Base-by-base conservation (phyloP, 2,797 vertebrate species). In the Sebastes matsubarae region DNA sequence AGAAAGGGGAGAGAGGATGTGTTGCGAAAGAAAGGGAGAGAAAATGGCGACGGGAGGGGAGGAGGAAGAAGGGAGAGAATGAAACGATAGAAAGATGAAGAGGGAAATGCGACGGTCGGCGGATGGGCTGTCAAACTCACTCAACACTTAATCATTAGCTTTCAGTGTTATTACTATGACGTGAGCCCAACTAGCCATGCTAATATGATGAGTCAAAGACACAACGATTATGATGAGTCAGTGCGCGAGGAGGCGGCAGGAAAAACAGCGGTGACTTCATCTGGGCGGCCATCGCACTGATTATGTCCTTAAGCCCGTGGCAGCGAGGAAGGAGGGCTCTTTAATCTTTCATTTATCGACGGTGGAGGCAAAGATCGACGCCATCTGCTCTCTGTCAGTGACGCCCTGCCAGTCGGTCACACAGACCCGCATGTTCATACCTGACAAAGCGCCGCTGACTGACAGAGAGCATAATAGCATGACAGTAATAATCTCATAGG, bases 151-250 rank as follows among this genome's bases (percentile, higher is more conserved):
- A 58, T 88, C 80, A 81, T 5, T 20, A 2, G 72, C 75, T 80
- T 29, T 81, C 16, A 75, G 78, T 59, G 74, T 77, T 65, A 58
- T 82, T 72, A 32, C 36, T 2, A 13, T 73, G 80, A 87, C 60
- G 79, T 55, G 32, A 79, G 68, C 75, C 75, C 54, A 66, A 73
- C 20, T 9, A 16, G 68, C 75, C 69, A 32, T n/a, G 75, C 54
- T 78, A 60, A 79, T 32, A 36, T n/a, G 73, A 72, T 80, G 90
- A 84, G 78, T 90, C 87, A 83, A 74, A 82, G 80, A 77, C 69
- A 58, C 3, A 54, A 29, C 77, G 66, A 59, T 61, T 18, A 18
- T 9, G 36, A 70, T 81, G 85, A 84, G 57, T 91, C 86, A 81
- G 72, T 4, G 71, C 8, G 14, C 1, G 81, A 71, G 82, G 83